These are phyloP conservation scores for Polyommatus iphigenia DNA, from an alignment of 2,888 invertebrate species.

Conservation along the genomic window DNA sequence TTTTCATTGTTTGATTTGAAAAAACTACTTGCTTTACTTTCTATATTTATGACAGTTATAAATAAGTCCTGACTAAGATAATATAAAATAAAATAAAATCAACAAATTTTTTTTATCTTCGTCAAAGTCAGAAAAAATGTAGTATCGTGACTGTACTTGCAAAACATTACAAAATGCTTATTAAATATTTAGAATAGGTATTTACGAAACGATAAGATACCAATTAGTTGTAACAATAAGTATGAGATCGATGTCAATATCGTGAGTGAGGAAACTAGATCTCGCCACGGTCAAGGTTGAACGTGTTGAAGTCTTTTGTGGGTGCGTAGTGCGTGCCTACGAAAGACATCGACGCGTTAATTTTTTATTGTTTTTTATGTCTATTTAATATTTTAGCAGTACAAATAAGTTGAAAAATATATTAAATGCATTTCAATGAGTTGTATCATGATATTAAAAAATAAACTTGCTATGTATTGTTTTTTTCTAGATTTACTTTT, in stretches of 20 bases:
- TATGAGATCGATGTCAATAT: background rate
- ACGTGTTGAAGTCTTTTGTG: constrained; percentile 9
- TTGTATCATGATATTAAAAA: no score
- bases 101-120: background rate
- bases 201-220: background rate
- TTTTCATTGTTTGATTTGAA: background rate
- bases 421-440: no score
- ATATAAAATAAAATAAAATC: no score
- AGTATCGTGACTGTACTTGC: background rate
- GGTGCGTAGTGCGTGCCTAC: background rate
- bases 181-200: background rate
- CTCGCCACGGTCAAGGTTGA: background rate
- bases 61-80: no score
- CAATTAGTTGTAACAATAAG: background rate
- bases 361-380: background rate
- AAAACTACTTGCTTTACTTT: background rate
- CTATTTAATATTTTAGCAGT: no score
- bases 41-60: background rate
- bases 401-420: no score
- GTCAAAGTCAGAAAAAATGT: background rate
- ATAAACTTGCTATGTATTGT: no score
- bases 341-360: background rate
- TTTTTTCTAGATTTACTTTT: no score
- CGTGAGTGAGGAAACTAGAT: background rate
- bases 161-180: background rate